Evolutionary conservation across 2,797 vertebrate genomes (phyloP).

Genomic region (Eurystomus glaucurus): DNA sequence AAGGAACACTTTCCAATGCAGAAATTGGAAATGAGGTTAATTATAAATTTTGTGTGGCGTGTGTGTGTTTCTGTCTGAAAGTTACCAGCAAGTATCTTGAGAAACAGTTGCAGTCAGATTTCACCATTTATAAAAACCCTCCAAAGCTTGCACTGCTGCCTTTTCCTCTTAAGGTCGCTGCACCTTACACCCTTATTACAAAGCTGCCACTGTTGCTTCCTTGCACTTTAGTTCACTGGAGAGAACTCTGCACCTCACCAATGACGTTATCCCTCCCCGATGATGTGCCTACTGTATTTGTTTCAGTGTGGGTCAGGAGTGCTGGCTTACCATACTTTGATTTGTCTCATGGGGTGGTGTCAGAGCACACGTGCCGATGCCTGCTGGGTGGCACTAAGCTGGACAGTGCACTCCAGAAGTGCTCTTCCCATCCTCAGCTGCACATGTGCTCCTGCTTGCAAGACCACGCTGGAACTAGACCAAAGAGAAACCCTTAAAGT

Average conservation of each 20-base stretch:
- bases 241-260: not conserved
- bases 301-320: rapidly evolving
- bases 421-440: not conserved
- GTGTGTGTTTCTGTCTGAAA: not conserved
- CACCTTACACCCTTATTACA: not conserved
- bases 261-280: not conserved
- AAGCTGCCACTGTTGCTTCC: not conserved
- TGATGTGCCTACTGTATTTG: rapidly evolving
- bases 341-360: rapidly evolving
- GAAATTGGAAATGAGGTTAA: not conserved
- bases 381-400: not conserved
- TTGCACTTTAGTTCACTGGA: not conserved
- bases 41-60: not conserved
- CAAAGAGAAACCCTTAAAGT: not conserved
- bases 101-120: not conserved
- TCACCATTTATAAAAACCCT: not conserved
- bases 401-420: rapidly evolving
- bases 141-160: not conserved
- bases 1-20: not conserved
- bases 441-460: rapidly evolving
- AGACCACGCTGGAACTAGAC: not conserved
- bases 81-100: not conserved
- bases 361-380: rapidly evolving
- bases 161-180: not conserved
- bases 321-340: not conserved